A percentile compares a stretch with the other conserved stretches of the same genome.
These are phyloP conservation scores for Chloroceryle amazona DNA, from an alignment of 2,797 vertebrate species.

Conservation along the genomic window DNA sequence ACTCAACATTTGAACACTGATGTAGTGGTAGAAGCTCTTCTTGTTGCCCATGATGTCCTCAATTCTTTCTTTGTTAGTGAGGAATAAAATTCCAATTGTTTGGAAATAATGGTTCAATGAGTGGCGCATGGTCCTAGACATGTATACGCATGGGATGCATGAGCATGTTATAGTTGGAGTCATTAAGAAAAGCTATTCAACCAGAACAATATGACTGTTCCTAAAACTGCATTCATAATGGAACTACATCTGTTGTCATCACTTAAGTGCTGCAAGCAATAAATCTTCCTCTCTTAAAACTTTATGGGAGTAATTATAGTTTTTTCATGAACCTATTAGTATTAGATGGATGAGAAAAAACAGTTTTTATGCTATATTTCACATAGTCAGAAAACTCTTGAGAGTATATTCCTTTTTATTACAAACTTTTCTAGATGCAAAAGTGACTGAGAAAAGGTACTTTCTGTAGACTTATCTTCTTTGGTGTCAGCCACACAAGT, in stretches of 20 bases:
- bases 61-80: neutral
- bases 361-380: neutral
- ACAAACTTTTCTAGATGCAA: no score
- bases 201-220: neutral
- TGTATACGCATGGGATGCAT: neutral
- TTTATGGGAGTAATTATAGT: neutral
- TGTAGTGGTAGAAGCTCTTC: neutral
- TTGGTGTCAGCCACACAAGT: rapidly evolving
- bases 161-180: neutral
- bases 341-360: neutral
- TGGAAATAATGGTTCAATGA: neutral
- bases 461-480: neutral
- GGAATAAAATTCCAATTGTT: neutral
- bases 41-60: neutral
- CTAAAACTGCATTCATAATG: neutral
- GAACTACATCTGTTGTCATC: neutral
- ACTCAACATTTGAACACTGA: neutral
- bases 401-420: no score
- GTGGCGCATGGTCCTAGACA: neutral
- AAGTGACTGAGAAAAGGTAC: no score
- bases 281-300: neutral
- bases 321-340: neutral
- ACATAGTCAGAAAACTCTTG: no score
- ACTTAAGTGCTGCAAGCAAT: neutral
- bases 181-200: neutral